phyloP scores from a whole-genome alignment of 1,140 invertebrate species.

The Anoplophora glabripennis region DNA sequence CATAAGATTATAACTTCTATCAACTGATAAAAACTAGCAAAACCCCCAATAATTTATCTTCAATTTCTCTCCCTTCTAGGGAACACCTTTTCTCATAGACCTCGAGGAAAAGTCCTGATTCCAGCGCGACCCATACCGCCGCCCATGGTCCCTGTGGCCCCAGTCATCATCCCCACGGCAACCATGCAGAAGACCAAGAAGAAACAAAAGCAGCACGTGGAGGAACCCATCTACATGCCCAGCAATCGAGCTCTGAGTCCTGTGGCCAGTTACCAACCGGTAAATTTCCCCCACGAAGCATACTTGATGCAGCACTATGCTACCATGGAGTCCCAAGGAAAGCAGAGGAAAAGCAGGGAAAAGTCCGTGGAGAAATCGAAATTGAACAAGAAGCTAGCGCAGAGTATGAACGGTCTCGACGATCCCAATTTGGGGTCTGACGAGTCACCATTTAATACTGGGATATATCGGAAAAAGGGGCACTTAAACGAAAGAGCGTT shows the following conservation, averaged over 20 bases:
- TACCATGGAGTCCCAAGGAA: slow-evolving; percentile 50
- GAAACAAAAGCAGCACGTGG: slow-evolving; percentile 46
- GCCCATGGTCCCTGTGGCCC: slow-evolving; percentile 45
- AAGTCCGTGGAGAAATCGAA: slow-evolving; percentile 39
- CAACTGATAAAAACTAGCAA: no score
- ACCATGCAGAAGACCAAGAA: slow-evolving; percentile 34
- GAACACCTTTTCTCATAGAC: slow-evolving; percentile 41
- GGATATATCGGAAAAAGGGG: slow-evolving; percentile 85
- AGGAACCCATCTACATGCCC: slow-evolving; percentile 64
- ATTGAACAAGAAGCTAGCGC: slow-evolving; percentile 53
- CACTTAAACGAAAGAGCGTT: slow-evolving; percentile 92
- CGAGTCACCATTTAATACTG: slow-evolving; percentile 79
- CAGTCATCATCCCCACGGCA: slow-evolving; percentile 43
- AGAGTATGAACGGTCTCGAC: slow-evolving; percentile 57
- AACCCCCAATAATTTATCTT: no score
- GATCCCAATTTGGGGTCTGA: slow-evolving; percentile 56
- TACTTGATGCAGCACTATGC: slow-evolving; percentile 61
- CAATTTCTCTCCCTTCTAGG: no score
- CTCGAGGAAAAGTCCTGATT: slow-evolving; percentile 47
- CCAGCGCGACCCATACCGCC: slow-evolving; percentile 47
- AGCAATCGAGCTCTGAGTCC: slow-evolving; percentile 57
- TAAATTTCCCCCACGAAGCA: slow-evolving; percentile 61
- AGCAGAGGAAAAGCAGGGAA: slow-evolving; percentile 43
- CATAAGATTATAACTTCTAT: no score
- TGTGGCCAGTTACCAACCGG: slow-evolving; percentile 60